Evolutionary conservation across 2,888 invertebrate species (phyloP).

Genomic region (Eueremaeus valkanovi): DNA sequence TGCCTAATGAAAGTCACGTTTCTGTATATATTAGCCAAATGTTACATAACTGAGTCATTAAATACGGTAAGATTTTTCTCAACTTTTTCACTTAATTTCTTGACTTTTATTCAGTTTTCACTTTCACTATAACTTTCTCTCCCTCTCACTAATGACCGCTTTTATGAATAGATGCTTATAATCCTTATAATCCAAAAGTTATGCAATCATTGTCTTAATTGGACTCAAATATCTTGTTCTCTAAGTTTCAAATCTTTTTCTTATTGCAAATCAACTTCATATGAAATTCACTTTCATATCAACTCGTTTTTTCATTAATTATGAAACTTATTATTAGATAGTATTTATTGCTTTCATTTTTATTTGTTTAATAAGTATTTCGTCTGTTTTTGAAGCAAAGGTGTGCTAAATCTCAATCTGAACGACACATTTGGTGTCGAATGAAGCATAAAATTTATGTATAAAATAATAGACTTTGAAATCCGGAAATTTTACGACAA

Average conservation of each 20-base stretch:
- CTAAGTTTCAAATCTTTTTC: too few relatives aligned
- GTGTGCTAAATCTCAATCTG: background rate
- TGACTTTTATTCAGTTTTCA: too few relatives aligned
- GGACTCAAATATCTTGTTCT: too few relatives aligned
- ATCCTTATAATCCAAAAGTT: background rate
- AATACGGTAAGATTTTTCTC: background rate
- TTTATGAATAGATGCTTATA: background rate
- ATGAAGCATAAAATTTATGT: background rate
- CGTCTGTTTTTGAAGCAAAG: background rate
- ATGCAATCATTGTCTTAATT: constrained; percentile 10
- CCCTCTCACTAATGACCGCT: background rate
- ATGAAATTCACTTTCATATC: too few relatives aligned
- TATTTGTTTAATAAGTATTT: background rate
- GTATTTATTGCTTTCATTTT: background rate
- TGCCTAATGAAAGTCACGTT: background rate
- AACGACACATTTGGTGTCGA: constrained; percentile 11
- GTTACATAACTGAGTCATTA: constrained; percentile 13
- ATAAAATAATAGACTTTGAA: background rate
- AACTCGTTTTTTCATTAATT: too few relatives aligned
- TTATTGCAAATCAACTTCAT: too few relatives aligned
- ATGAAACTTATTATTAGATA: too few relatives aligned
- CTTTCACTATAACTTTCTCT: background rate
- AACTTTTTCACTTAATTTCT: background rate
- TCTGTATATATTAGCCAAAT: background rate
- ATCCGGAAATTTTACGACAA: background rate